Evolutionary conservation across 2,797 vertebrate species (phyloP), one percentile per base, ranked within the genome.

Genomic region (Dipus sagitta): DNA sequence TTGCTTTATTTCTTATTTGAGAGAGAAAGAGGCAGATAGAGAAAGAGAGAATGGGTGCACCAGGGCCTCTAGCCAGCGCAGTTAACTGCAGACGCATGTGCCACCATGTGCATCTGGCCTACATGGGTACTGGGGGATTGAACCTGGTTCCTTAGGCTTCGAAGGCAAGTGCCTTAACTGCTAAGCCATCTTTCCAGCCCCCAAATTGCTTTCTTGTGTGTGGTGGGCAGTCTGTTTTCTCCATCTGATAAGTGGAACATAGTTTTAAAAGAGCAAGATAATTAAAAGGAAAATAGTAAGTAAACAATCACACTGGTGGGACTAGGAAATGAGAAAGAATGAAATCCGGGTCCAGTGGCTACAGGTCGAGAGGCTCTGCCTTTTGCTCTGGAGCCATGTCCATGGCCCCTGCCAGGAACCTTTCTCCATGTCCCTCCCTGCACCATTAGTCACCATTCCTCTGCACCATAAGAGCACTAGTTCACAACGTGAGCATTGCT

Each of bases 251-350:
- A 21, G 62, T 91, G 87, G 65, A 47, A 84, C 28, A 32, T 47
- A 47, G 47, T 70, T 89, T 68, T 90, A 6, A 30, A 32, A 91
- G 70, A 78, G 34, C 2, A 71, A 82, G 70, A 67, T 3, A 62
- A 80, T 26, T 80, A 71, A 88, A 67, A 76, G 84, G 72, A 86
- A 89, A 81, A 65, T 47, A 71, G 38, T 58, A 58, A 79, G n/a
- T 75, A 67, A 92, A 68, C 26, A 34, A 9, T 24, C 58, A 38
- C 3, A 32, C 6, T 13, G 60, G 65, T 42, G 5, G 75, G 42
- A 38, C 14, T 62, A 79, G 42, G 32, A 91, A 71, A 70, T 60
- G 18, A 15, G 23, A 28, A 58, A 7, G 60, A 28, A 15, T 42
- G 74, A 30, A 30, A 21, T 2, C 47, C 30, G 65, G 28, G 54